A percentile compares a stretch with the other conserved stretches of the same genome.
Conservation (phyloP, 2,113 vertebrate species). For the Psephotus haematonotus region DNA sequence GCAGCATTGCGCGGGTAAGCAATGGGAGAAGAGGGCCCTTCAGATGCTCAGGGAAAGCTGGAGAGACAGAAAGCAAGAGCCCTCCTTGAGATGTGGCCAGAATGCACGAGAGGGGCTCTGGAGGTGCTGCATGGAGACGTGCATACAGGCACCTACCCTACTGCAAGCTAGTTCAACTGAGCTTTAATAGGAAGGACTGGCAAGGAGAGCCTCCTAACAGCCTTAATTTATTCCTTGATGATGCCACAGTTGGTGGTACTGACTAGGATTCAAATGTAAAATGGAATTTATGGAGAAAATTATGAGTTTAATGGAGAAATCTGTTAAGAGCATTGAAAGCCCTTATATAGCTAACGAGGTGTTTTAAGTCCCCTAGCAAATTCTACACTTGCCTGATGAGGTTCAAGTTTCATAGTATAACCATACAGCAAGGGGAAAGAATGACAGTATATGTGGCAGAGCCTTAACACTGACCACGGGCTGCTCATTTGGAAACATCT, state of each 20-base stretch:
- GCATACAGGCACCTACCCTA: background rate
- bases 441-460: constrained; percentile 51
- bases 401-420: constrained; percentile 64
- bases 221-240: constrained; percentile 50
- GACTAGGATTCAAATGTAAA: constrained; percentile 59
- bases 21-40: background rate
- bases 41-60: fast-evolving
- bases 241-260: constrained; percentile 50
- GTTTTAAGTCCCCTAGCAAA: constrained; percentile 71
- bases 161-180: background rate
- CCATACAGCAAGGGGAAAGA: constrained; percentile 72
- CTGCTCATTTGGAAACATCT: constrained; percentile 57
- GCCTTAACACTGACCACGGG: background rate
- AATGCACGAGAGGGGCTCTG: background rate
- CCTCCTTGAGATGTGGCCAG: background rate
- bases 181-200: background rate
- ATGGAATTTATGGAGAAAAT: constrained; percentile 63
- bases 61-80: background rate
- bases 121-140: background rate
- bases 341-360: constrained; percentile 64
- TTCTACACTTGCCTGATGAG: constrained; percentile 48
- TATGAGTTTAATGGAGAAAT: constrained; percentile 65
- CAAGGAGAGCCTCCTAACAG: background rate
- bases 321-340: constrained; percentile 61
- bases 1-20: background rate